These are phyloP conservation scores for Periophthalmus modestus DNA, from an alignment of 2,113 vertebrate genomes.

Conservation along the genomic window DNA sequence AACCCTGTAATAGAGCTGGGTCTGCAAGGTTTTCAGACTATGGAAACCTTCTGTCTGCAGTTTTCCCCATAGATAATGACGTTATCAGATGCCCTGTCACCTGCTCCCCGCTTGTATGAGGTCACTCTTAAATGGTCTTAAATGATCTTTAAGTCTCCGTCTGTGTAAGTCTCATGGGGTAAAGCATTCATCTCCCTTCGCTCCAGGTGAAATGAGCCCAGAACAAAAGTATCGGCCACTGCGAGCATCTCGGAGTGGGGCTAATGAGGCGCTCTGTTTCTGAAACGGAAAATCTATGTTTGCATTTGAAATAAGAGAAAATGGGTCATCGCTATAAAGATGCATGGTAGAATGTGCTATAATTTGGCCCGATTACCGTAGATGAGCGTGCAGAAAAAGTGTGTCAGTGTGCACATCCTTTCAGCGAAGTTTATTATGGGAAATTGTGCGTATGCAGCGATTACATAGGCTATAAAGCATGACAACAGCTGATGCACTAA, in stretches of 20 bases:
- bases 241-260: constrained; percentile 8
- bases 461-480: constrained; percentile 29
- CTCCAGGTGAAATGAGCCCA: constrained; percentile 26
- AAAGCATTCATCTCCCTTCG: constrained; percentile 16
- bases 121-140: constrained; percentile 25
- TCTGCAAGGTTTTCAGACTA: constrained; percentile 17
- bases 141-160: constrained; percentile 19
- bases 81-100: constrained; percentile 12
- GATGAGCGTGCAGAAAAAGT: constrained; percentile 43
- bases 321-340: constrained; percentile 58
- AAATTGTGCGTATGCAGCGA: constrained; percentile 18
- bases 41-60: constrained; percentile 18
- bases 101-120: constrained; percentile 2
- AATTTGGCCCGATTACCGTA: constrained; percentile 50
- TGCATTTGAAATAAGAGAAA: constrained; percentile 58
- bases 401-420: constrained; percentile 32
- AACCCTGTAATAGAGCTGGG: constrained; percentile 30
- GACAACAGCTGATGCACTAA: constrained; percentile 39
- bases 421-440: constrained; percentile 9
- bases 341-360: constrained; percentile 28
- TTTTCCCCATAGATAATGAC: constrained; percentile 12
- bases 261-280: constrained; percentile 56
- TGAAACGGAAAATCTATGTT: constrained; percentile 59
- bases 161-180: constrained; percentile 18
- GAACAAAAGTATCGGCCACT: constrained; percentile 32